Evolutionary conservation across 2,113 vertebrate species (phyloP).

Genomic region (Leptobrachium leishanense): DNA sequence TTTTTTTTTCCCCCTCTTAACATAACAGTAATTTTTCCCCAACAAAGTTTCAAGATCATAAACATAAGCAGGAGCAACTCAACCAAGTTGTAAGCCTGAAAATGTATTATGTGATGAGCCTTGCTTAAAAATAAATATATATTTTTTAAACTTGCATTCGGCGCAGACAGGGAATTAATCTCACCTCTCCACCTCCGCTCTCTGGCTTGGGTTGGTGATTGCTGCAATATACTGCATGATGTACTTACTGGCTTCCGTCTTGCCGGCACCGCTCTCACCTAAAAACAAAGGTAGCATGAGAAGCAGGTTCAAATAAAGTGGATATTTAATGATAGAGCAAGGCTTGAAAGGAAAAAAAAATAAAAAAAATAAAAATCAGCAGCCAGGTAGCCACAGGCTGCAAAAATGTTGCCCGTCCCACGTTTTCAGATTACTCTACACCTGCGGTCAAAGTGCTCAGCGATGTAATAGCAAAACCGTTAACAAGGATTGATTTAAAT

Average conservation of each 20-base stretch:
- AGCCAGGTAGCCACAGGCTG: too few relatives aligned
- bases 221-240: constrained; percentile 99
- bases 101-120: background rate
- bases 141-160: background rate
- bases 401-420: too few relatives aligned
- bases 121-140: background rate
- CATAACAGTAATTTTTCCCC: too few relatives aligned
- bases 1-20: too few relatives aligned
- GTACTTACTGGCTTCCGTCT: constrained; percentile 98
- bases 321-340: background rate
- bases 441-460: too few relatives aligned
- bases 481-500: too few relatives aligned
- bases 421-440: too few relatives aligned
- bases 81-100: too few relatives aligned
- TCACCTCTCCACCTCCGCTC: constrained; percentile 95
- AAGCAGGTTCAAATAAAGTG: background rate
- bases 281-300: constrained; percentile 13
- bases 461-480: too few relatives aligned
- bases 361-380: background rate
- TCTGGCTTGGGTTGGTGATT: constrained; percentile 95
- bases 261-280: constrained; percentile 97
- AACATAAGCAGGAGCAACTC: too few relatives aligned
- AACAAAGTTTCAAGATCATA: too few relatives aligned
- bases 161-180: constrained; percentile 4
- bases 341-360: background rate